Percentiles rank a stretch among this genome's conserved stretches.
These are phyloP conservation scores for Tricholauxania praeusta DNA, from an alignment of 2,888 invertebrate genomes.

Conservation along the genomic window DNA sequence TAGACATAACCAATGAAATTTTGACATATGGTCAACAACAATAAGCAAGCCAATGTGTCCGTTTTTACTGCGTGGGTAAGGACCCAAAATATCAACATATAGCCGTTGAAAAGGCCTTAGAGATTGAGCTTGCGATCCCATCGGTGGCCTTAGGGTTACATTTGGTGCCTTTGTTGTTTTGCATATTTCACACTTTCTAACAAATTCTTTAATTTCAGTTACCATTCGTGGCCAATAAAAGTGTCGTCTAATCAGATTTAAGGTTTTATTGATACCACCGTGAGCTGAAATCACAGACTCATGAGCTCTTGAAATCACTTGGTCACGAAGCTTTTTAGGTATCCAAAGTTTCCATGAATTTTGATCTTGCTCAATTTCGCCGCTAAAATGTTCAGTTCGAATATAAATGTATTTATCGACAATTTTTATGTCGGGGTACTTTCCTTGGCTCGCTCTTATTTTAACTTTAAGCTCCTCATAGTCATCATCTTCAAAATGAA, in stretches of 20 bases:
- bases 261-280: too few relatives aligned
- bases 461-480: conserved; percentile 7
- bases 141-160: background rate
- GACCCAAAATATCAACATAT: conserved; percentile 19
- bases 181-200: conserved; percentile 13
- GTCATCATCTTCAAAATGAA: conserved; percentile 11
- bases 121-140: too few relatives aligned
- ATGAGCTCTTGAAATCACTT: too few relatives aligned
- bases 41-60: background rate
- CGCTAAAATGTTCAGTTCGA: background rate
- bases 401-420: background rate
- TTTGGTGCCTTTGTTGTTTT: conserved; percentile 29
- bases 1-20: too few relatives aligned
- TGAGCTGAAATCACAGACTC: too few relatives aligned
- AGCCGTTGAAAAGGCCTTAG: background rate
- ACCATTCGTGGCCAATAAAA: background rate
- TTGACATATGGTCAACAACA: too few relatives aligned
- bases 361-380: conserved; percentile 2
- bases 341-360: background rate
- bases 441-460: background rate
- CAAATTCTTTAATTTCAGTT: conserved; percentile 13
- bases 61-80: conserved; percentile 22
- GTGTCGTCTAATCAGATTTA: too few relatives aligned
- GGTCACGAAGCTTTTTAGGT: too few relatives aligned
- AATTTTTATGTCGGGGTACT: conserved; percentile 23